These are phyloP conservation scores for Erythrocercus mccallii DNA, from an alignment of 2,113 vertebrate genomes.

Conservation along the genomic window DNA sequence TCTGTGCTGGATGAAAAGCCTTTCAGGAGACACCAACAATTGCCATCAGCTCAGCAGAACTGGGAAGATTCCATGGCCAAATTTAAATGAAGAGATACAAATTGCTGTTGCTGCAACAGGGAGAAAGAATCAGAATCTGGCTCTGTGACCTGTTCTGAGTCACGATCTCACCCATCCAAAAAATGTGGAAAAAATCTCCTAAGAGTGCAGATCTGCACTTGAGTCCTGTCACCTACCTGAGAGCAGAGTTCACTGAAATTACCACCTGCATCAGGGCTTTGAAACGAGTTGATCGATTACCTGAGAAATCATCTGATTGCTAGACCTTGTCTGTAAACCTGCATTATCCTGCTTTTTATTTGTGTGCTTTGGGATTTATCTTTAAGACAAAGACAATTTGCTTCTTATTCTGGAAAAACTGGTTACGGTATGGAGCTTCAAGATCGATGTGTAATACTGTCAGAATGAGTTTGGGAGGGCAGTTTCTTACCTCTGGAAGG, in stretches of 20 bases:
- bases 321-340: neutral
- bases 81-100: neutral
- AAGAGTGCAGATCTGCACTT: neutral
- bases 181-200: neutral
- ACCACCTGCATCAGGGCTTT: neutral
- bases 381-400: neutral
- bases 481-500: neutral
- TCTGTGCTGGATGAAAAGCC: neutral
- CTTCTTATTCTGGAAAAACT: neutral
- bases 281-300: neutral
- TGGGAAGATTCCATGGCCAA: neutral
- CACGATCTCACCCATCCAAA: neutral
- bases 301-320: neutral
- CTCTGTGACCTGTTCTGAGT: neutral
- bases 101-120: neutral
- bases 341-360: neutral
- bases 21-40: neutral
- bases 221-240: neutral
- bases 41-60: neutral
- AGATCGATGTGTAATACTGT: neutral
- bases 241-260: neutral
- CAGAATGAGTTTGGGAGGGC: neutral
- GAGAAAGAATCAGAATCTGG: neutral
- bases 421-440: neutral
- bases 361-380: neutral